Percentiles rank a stretch among this genome's conserved stretches.
These are phyloP conservation scores for Channa argus DNA, from an alignment of 2,113 vertebrate genomes.

Conservation along the genomic window DNA sequence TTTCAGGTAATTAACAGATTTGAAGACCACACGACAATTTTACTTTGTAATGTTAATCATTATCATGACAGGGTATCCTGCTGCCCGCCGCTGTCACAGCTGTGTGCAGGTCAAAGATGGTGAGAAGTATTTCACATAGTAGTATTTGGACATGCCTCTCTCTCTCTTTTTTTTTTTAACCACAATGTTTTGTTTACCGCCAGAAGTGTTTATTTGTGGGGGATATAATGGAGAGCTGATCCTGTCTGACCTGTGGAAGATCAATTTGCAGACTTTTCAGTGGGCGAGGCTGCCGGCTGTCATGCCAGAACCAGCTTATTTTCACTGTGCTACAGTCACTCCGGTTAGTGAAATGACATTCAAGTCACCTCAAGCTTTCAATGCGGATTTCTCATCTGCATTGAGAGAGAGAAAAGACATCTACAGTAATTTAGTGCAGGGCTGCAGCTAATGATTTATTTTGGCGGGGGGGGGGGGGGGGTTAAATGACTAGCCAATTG, in stretches of 20 bases:
- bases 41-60: background rate
- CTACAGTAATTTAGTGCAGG: too few species aligned
- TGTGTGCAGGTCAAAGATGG: constrained; percentile 96
- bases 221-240: constrained; percentile 96
- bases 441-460: background rate
- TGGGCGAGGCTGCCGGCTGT: constrained; percentile 92
- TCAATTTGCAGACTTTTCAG: constrained; percentile 92
- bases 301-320: constrained; percentile 98
- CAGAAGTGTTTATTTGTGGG: constrained; percentile 96
- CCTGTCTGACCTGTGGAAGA: constrained; percentile 94
- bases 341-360: constrained; percentile 84
- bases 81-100: constrained; percentile 95
- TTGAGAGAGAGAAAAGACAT: background rate
- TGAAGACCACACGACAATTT: background rate
- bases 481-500: too few species aligned
- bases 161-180: background rate
- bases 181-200: background rate
- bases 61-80: constrained; percentile 89
- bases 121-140: constrained; percentile 70
- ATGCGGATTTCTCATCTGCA: background rate
- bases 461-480: too few species aligned
- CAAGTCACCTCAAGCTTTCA: background rate
- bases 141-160: background rate
- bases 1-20: background rate
- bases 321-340: constrained; percentile 97